phyloP scores from a whole-genome alignment of 1,140 invertebrate genomes.

The Daktulosphaira vitifoliae region DNA sequence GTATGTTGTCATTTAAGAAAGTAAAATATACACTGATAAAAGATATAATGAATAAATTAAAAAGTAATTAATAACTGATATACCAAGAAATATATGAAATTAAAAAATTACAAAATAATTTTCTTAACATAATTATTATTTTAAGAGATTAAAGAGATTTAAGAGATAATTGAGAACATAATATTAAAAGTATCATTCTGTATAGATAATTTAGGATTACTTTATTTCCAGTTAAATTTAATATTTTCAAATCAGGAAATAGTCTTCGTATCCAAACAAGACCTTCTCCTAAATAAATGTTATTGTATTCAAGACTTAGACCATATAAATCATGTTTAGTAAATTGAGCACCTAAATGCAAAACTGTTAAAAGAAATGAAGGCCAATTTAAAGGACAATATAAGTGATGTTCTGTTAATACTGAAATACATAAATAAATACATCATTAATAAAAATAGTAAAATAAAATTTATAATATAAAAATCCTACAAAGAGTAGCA shows the following conservation, averaged over 20 bases:
- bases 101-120: too few species aligned
- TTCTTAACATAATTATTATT: too few species aligned
- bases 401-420: slow-evolving; percentile 6
- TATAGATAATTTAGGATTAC: not conserved
- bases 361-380: slow-evolving; percentile 9
- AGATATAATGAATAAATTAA: too few species aligned
- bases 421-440: not conserved
- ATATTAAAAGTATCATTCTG: too few species aligned
- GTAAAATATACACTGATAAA: too few species aligned
- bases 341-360: slow-evolving; percentile 12
- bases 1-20: too few species aligned
- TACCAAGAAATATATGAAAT: too few species aligned
- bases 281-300: slow-evolving; percentile 17
- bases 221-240: slow-evolving; percentile 14
- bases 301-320: slow-evolving; percentile 14
- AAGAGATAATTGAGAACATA: too few species aligned
- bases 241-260: slow-evolving; percentile 25
- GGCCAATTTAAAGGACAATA: slow-evolving; percentile 22
- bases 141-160: too few species aligned
- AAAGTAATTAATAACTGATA: too few species aligned
- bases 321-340: slow-evolving; percentile 22
- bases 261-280: slow-evolving; percentile 21
- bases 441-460: too few species aligned
- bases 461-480: too few species aligned
- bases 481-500: not conserved